Percentiles rank a stretch among this genome's conserved stretches.
These are phyloP conservation scores for Drosophila niveifrons DNA, from an alignment of 2,888 invertebrate species.

Conservation along the genomic window DNA sequence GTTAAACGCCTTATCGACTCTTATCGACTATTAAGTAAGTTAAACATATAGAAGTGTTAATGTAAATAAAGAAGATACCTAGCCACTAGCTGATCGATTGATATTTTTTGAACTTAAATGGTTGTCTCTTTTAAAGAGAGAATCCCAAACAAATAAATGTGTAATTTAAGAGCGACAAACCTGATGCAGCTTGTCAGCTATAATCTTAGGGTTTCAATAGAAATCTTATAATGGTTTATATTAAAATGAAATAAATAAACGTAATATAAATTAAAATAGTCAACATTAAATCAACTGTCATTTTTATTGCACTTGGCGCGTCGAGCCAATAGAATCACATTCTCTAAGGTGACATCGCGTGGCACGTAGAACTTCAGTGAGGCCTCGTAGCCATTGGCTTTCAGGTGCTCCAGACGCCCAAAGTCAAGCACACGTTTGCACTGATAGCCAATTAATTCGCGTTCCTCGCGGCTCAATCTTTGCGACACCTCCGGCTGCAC, in stretches of 20 bases:
- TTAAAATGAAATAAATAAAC: not conserved
- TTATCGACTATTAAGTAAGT: too few species aligned
- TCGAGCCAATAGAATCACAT: constrained; percentile 90
- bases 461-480: constrained; percentile 84
- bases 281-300: constrained; percentile 6
- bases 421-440: constrained; percentile 92
- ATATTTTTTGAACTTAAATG: too few species aligned
- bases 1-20: too few species aligned
- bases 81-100: too few species aligned
- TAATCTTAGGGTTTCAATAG: not conserved
- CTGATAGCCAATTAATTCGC: constrained; percentile 89
- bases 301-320: constrained; percentile 45
- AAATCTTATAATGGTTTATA: not conserved
- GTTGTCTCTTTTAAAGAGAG: too few species aligned
- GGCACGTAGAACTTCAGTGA: constrained; percentile 89
- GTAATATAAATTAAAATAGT: not conserved
- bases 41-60: too few species aligned
- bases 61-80: too few species aligned
- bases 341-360: constrained; percentile 90
- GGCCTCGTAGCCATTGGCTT: constrained; percentile 87
- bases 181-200: too few species aligned
- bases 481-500: constrained; percentile 40
- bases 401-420: constrained; percentile 89
- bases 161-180: not conserved
- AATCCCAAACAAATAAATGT: not conserved